Base-by-base conservation (phyloP, 1,140 invertebrate genomes). In the Cydia amplana region DNA sequence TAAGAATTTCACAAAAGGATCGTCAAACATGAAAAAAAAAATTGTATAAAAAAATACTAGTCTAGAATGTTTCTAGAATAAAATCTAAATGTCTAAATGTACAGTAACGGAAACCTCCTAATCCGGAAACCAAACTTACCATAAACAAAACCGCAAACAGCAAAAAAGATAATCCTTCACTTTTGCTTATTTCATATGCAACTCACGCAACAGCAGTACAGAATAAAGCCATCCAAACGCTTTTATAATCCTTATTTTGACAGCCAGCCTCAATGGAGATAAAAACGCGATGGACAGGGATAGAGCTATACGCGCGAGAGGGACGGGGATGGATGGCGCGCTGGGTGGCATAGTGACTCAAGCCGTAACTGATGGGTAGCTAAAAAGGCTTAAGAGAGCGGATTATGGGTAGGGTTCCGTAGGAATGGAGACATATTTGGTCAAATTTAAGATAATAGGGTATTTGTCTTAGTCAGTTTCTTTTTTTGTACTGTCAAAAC, bases 161-260 rank as follows among this genome's bases (percentile, higher is more conserved):
- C 36, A 43, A 49, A 55, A 16, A 18, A n/a, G 0, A 7, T n/a
- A 55, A 55, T 55, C 51, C n/a, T 7, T 18, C 16, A 79, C 80
- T 51, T 78, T 18, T 23, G 65, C 12, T 75, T 2, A 55, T 18
- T 49, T 49, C 46, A 49, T 40, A 49, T n/a, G 46, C 46, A 49
- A 49, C 51, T 18, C 16, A 55, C 51, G 51, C 51, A 55, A 55
- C n/a, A 73, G n/a, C 60, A n/a, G 10, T 51, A 79, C 82, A 78
- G 85, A 85, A 91, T 91, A 84, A 88, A n/a, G 3, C 83, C 78
- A 75, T 91, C 85, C 89, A 89, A 89, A 87, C 79, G 80, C 87
- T 92, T 86, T 91, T 92, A 92, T 91, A 92, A 92, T 91, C 91
- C 87, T 92, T 92, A 92, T 92, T 92, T 92, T 92, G 91, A 92